Conservation (phyloP, 1,140 invertebrate genomes). For the Drosophila virilis region DNA sequence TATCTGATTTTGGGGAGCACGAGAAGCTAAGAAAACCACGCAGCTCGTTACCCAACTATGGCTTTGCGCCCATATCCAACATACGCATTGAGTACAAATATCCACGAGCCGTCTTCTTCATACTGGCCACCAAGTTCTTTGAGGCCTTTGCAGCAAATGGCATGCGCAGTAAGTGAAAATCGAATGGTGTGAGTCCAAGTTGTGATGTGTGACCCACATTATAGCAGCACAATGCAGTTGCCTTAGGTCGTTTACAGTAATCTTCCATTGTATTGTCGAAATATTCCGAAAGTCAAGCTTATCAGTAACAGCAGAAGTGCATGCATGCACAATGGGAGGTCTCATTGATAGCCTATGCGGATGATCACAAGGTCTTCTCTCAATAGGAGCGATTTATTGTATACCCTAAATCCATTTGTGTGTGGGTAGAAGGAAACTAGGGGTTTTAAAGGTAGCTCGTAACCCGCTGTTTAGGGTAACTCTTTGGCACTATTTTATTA, state of each 20-base stretch:
- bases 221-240: slow-evolving; percentile 11
- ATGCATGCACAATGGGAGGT: slow-evolving; percentile 33
- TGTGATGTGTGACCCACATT: slow-evolving; percentile 4
- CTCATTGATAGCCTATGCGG: slow-evolving; percentile 26
- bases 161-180: slow-evolving; percentile 76
- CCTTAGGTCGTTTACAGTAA: slow-evolving; percentile 46
- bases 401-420: too few relatives aligned
- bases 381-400: background rate
- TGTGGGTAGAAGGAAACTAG: too few relatives aligned
- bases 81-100: slow-evolving; percentile 66
- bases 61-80: slow-evolving; percentile 49
- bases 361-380: slow-evolving; percentile 26
- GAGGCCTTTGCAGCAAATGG: slow-evolving; percentile 83
- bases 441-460: too few relatives aligned
- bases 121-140: slow-evolving; percentile 80
- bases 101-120: slow-evolving; percentile 75
- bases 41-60: slow-evolving; percentile 69
- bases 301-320: slow-evolving; percentile 36
- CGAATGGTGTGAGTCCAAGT: background rate
- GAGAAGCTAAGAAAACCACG: slow-evolving; percentile 38
- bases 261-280: slow-evolving; percentile 52
- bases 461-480: too few relatives aligned
- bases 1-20: slow-evolving; percentile 35
- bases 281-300: slow-evolving; percentile 49
- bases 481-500: too few relatives aligned